These are phyloP conservation scores for Ophion obscuratus DNA, from an alignment of 2,888 invertebrate genomes.

Conservation along the genomic window DNA sequence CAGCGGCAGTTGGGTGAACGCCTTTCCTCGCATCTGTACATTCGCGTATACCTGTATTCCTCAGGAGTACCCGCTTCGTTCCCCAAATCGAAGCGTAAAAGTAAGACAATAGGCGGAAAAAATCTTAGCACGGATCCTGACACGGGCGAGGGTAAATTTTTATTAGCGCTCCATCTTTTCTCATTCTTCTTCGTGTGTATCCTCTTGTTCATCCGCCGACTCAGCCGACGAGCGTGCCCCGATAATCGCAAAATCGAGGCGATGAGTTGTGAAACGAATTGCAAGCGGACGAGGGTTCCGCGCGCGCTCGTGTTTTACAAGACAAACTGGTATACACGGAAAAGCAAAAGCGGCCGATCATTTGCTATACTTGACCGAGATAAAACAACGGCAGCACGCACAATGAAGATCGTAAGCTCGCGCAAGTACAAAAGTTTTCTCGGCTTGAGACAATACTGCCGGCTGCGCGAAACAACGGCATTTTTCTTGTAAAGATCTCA, in stretches of 20 bases:
- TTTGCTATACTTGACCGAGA: slow-evolving; percentile 12
- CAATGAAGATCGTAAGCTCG: slow-evolving; percentile 47
- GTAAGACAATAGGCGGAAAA: slow-evolving; percentile 80
- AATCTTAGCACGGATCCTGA: slow-evolving; percentile 65
- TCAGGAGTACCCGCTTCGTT: neutral
- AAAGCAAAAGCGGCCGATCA: slow-evolving; percentile 27
- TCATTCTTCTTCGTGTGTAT: slow-evolving; percentile 18
- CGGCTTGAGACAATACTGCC: slow-evolving; percentile 76
- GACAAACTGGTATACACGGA: slow-evolving; percentile 1
- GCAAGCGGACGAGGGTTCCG: slow-evolving; percentile 40
- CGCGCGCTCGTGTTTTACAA: slow-evolving; percentile 13
- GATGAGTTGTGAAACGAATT: slow-evolving; percentile 68
- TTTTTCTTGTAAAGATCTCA: slow-evolving; percentile 59
- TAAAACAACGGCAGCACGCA: slow-evolving; percentile 70
- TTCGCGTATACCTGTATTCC: neutral
- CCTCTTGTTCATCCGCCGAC: slow-evolving; percentile 11
- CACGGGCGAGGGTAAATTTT: slow-evolving; percentile 47
- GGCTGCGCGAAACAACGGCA: slow-evolving; percentile 54
- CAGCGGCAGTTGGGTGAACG: slow-evolving; percentile 5
- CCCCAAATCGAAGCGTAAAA: slow-evolving; percentile 76
- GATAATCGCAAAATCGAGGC: slow-evolving; percentile 63
- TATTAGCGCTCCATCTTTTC: slow-evolving; percentile 17
- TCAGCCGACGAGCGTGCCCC: slow-evolving; percentile 36
- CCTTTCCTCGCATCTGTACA: neutral
- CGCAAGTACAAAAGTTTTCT: slow-evolving; percentile 58